Conservation (phyloP, 2,888 invertebrate species). For the Tenthredo livida region DNA sequence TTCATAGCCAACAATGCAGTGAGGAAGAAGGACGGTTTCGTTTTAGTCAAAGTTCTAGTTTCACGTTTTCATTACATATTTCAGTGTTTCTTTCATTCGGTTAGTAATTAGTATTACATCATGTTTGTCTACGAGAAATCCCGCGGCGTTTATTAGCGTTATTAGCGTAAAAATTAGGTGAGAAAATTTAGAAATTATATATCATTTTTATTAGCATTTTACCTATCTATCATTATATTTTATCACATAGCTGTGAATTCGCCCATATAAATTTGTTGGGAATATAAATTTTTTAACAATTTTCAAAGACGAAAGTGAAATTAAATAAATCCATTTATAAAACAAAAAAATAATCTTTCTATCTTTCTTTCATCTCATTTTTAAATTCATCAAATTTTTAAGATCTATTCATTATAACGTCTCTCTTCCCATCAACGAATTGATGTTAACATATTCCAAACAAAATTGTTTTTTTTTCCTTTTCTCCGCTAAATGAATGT, state of each 20-base stretch:
- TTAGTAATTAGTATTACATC: constrained; percentile 53
- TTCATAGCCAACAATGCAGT: constrained; percentile 66
- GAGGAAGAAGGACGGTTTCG: constrained; percentile 63
- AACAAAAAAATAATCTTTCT: neutral
- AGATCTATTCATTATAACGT: neutral
- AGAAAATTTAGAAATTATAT: neutral
- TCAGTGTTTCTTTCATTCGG: constrained; percentile 62
- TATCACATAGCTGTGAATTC: neutral
- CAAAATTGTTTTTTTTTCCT: neutral
- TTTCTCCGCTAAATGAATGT: neutral
- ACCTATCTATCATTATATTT: neutral
- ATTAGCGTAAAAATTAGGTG: constrained; percentile 58
- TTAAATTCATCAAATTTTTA: neutral
- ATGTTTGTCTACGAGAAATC: constrained; percentile 53
- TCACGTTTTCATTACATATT: constrained; percentile 65
- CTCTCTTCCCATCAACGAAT: neutral
- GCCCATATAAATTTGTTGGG: neutral
- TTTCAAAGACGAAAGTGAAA: neutral
- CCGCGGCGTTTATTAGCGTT: constrained; percentile 51
- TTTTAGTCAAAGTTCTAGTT: constrained; percentile 65
- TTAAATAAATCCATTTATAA: neutral
- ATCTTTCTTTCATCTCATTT: neutral
- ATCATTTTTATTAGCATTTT: neutral
- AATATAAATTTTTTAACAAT: neutral
- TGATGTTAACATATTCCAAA: neutral